These are phyloP conservation scores for Lytechinus variegatus DNA, from an alignment of 35 echinoderm and acorn worm species.

Conservation along the genomic window DNA sequence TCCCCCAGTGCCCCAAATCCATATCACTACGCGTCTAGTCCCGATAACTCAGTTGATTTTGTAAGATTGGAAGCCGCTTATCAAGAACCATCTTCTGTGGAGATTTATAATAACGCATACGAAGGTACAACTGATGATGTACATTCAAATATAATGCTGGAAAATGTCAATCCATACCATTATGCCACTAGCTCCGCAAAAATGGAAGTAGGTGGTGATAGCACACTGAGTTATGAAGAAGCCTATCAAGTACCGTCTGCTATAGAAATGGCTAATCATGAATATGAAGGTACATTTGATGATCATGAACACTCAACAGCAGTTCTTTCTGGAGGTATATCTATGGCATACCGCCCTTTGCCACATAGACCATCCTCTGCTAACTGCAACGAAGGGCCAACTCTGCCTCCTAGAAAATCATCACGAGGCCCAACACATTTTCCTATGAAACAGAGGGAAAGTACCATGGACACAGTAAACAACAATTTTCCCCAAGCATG, in stretches of 20 bases:
- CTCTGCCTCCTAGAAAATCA: not conserved
- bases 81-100: not conserved
- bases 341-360: not conserved
- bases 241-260: not conserved
- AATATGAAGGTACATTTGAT: not conserved
- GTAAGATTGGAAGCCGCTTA: not conserved
- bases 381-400: not conserved
- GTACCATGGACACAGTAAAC: not conserved
- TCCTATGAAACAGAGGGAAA: not conserved
- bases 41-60: not conserved
- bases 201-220: not conserved
- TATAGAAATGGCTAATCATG: not conserved
- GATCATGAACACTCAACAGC: not conserved
- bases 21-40: not conserved
- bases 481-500: not conserved
- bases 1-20: not conserved
- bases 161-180: not conserved
- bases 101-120: not conserved
- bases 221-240: not conserved
- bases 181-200: not conserved
- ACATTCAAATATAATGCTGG: not conserved
- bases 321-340: not conserved
- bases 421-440: not conserved
- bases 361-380: not conserved
- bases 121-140: not conserved